These are phyloP conservation scores for Chauna torquata DNA, from an alignment of 2,113 vertebrate genomes.

Conservation along the genomic window DNA sequence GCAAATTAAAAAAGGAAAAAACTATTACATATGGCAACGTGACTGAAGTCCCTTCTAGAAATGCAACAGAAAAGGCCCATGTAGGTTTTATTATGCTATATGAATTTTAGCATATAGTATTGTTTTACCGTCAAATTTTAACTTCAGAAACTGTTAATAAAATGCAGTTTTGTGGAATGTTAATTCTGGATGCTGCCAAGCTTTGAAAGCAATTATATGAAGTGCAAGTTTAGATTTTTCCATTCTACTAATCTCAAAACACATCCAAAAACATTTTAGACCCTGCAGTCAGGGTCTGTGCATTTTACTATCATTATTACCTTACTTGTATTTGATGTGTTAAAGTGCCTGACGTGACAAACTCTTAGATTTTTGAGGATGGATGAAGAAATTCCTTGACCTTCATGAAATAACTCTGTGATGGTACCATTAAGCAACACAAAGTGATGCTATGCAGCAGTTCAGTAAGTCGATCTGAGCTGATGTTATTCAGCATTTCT, in stretches of 20 bases:
- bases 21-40: background rate
- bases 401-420: background rate
- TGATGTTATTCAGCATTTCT: background rate
- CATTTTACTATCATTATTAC: background rate
- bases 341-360: fast-evolving
- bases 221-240: background rate
- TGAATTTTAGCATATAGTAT: background rate
- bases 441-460: background rate
- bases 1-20: background rate
- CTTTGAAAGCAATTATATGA: background rate
- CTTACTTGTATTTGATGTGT: background rate
- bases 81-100: background rate
- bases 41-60: background rate
- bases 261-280: background rate
- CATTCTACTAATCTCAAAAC: background rate
- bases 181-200: background rate
- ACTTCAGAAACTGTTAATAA: background rate
- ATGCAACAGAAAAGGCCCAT: background rate
- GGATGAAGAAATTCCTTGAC: background rate
- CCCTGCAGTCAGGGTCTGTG: background rate
- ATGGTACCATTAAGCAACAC: background rate
- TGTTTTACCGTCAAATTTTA: background rate
- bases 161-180: background rate
- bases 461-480: background rate
- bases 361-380: background rate